phyloP scores from a whole-genome alignment of 2,888 invertebrate genomes.

The Nebria brevicollis region DNA sequence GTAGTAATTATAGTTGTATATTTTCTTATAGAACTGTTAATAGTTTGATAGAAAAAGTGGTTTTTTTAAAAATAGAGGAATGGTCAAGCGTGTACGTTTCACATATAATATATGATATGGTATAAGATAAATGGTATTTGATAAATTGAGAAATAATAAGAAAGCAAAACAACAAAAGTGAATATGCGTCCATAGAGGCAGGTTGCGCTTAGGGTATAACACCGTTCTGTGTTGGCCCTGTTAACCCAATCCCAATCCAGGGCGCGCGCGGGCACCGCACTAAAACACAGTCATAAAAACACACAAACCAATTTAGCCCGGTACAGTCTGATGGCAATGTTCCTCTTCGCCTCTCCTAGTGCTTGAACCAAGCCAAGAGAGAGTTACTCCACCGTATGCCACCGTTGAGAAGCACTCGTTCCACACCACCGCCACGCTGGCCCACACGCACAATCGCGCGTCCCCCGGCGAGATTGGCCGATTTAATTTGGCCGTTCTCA shows the following conservation, averaged over 20 bases:
- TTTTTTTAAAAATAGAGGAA: no score
- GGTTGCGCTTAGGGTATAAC: constrained; percentile 53
- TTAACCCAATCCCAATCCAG: constrained; percentile 63
- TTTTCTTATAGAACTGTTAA: no score
- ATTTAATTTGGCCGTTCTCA: constrained; percentile 60
- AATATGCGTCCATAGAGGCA: neutral
- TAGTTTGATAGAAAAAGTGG: no score
- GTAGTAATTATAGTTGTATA: no score
- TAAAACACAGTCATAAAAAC: constrained; percentile 66
- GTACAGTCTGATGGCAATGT: constrained; percentile 61
- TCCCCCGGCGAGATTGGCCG: constrained; percentile 57
- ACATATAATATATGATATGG: no score
- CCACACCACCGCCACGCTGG: constrained; percentile 22
- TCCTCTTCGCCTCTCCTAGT: constrained; percentile 45
- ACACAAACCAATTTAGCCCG: constrained; percentile 65
- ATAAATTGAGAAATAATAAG: neutral
- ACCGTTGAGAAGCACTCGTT: constrained; percentile 37
- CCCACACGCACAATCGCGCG: constrained; percentile 45
- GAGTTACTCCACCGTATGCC: constrained; percentile 21
- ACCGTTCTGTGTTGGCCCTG: constrained; percentile 59
- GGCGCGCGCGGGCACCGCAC: constrained; percentile 63
- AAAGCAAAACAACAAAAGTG: neutral
- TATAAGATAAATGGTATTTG: neutral
- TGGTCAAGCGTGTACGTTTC: no score
- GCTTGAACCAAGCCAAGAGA: constrained; percentile 33